These are phyloP conservation scores for Dryoscopus gambensis DNA, from an alignment of 2,113 vertebrate genomes.

Conservation along the genomic window DNA sequence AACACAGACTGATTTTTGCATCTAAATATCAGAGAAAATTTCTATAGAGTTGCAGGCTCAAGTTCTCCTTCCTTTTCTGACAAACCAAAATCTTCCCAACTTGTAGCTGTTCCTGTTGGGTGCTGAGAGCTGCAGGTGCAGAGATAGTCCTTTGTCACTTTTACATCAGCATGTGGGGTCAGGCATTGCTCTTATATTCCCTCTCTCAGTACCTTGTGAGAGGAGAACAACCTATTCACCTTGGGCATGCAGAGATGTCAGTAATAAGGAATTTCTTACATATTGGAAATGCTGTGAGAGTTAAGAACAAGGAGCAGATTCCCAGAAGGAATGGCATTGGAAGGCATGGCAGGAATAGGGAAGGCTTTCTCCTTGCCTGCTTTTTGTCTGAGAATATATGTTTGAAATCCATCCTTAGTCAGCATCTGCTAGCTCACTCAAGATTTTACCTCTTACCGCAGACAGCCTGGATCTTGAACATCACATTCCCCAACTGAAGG, in stretches of 20 bases:
- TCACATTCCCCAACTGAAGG: not conserved
- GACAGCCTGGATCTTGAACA: not conserved
- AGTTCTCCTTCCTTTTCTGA: not conserved
- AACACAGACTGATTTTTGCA: not conserved
- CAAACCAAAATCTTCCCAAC: not conserved
- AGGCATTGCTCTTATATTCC: rapidly evolving
- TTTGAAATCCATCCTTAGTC: not conserved
- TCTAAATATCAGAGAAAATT: not conserved
- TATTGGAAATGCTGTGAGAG: not conserved
- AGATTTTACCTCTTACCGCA: not conserved
- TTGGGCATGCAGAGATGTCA: not conserved
- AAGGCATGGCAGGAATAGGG: not conserved
- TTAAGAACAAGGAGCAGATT: not conserved
- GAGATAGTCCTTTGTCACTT: not conserved
- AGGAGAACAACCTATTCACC: not conserved
- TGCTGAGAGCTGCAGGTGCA: not conserved
- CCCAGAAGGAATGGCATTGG: too few species aligned
- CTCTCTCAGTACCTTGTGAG: not conserved
- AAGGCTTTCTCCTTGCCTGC: not conserved
- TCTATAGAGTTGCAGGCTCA: not conserved
- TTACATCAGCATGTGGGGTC: not conserved
- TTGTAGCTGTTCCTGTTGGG: not conserved
- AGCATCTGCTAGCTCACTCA: not conserved
- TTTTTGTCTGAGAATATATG: not conserved
- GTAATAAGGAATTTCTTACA: not conserved